These are phyloP conservation scores for Neolamprologus sp. DNA, from an alignment of 2,113 vertebrate species.

Conservation along the genomic window DNA sequence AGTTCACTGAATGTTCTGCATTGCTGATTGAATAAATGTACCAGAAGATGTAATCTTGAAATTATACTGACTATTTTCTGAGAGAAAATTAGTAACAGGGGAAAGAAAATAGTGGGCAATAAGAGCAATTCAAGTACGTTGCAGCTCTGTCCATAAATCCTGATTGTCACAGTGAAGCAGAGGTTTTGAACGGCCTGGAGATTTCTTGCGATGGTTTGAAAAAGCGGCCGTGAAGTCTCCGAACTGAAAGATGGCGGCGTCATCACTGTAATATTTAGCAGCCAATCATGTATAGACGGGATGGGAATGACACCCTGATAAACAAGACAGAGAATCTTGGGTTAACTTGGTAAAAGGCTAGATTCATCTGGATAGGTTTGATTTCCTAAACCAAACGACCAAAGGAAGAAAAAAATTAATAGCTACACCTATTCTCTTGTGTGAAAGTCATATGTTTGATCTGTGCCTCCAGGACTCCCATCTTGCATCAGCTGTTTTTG, in stretches of 20 bases:
- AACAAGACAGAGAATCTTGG: neutral
- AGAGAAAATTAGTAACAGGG: neutral
- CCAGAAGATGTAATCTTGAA: neutral
- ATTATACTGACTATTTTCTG: neutral
- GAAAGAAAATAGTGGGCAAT: neutral
- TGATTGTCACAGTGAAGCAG: neutral
- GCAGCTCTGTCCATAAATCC: neutral
- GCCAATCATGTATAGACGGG: neutral
- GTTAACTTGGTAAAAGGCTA: neutral
- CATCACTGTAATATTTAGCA: neutral
- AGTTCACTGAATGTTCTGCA: neutral
- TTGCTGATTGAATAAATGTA: neutral
- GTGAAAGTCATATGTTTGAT: neutral
- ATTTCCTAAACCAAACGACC: neutral
- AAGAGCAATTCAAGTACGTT: neutral
- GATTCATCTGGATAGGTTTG: neutral
- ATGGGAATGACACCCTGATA: neutral
- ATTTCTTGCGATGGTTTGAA: neutral
- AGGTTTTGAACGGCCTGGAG: neutral
- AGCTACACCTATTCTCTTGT: neutral
- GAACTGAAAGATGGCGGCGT: neutral
- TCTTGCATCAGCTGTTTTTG: neutral
- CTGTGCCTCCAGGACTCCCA: neutral
- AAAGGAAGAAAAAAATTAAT: neutral
- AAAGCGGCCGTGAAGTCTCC: neutral